These are phyloP conservation scores for Loxodonta africana DNA, from an alignment of 2,113 vertebrate species.

Conservation along the genomic window DNA sequence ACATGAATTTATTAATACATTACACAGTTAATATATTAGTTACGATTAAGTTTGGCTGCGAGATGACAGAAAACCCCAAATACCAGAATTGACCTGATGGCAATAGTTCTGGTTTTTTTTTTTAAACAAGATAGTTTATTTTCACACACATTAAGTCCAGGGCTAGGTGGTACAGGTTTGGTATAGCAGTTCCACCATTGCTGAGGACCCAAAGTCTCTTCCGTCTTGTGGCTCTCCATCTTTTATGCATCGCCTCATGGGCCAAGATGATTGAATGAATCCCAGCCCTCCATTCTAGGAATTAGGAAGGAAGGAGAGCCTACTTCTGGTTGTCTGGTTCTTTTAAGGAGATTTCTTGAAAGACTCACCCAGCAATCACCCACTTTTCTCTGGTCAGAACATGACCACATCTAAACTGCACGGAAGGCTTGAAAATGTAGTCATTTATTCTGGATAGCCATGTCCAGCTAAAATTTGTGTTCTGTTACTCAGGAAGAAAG, in stretches of 20 bases:
- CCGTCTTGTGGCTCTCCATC: background rate
- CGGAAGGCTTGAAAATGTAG: slow-evolving; percentile 31
- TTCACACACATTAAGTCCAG: background rate
- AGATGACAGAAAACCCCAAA: background rate
- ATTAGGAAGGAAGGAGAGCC: slow-evolving; percentile 39
- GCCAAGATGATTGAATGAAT: background rate
- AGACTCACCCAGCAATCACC: background rate
- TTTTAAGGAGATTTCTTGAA: slow-evolving; percentile 43
- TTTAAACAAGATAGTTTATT: slow-evolving; percentile 5
- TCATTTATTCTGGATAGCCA: slow-evolving; percentile 15
- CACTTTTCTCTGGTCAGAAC: background rate
- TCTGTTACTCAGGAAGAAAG: slow-evolving; percentile 23
- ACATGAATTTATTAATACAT: background rate
- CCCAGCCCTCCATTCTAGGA: background rate
- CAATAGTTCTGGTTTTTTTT: background rate
- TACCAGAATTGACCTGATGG: background rate
- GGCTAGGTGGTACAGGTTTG: background rate
- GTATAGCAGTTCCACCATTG: background rate
- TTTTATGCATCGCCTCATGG: background rate
- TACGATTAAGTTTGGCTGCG: slow-evolving; percentile 57
- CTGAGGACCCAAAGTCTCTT: background rate
- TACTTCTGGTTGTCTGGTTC: background rate
- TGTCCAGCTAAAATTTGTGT: slow-evolving; percentile 44
- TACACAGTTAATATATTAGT: slow-evolving; percentile 3
- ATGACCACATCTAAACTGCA: background rate